Evolutionary conservation across 2,797 vertebrate species (phyloP), one percentile per base, ranked within the genome.

Genomic region (Lutjanus campechanus): DNA sequence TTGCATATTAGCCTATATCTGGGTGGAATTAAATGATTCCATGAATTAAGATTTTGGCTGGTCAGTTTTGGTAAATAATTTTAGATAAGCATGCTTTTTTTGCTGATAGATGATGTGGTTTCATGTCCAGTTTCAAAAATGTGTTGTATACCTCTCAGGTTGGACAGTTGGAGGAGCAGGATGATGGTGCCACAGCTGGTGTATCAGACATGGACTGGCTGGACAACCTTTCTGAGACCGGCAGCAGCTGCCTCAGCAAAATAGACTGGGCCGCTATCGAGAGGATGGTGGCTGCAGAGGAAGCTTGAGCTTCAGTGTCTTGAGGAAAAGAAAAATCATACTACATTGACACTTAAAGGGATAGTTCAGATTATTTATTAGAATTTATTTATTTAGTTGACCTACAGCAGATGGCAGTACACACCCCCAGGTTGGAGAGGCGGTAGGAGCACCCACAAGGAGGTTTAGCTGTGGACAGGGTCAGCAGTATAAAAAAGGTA

Each of bases 221-320:
- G 9, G 96, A 97, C 36, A 88, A 86, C 9, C 29, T 94, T 16
- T 97, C 97, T 46, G 96, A 95, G 51, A 97, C 96, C 76, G 95
- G 93, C 0, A 93, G 96, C 81, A 97, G 96, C 84, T 91, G 93
- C 77, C 95, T 99, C 69, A 98, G 97, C 93, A 96, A 95, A 87
- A 94, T 99, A 19, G 97, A 99, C 92, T 99, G 98, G 98, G 94
- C 86, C 0, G 97, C 96, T 9, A 81, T 99, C 1, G 97, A 99
- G 54, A 96, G 94, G 62, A 94, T 99, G 92, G 95, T 96, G 55
- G 96, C 96, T 51, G 88, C 88, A 12, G 94, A 96, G 63, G 95
- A 96, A 10, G 7, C 10, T 50, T 88, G 67, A 90, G 50, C 13
- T 63, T 2, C 8, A 73, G 22, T 46, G 44, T 29, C 11, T 49